Percentiles rank a stretch among this genome's conserved stretches.
These are phyloP conservation scores for Pleuronectes platessa DNA, from an alignment of 2,113 vertebrate genomes.

Conservation along the genomic window DNA sequence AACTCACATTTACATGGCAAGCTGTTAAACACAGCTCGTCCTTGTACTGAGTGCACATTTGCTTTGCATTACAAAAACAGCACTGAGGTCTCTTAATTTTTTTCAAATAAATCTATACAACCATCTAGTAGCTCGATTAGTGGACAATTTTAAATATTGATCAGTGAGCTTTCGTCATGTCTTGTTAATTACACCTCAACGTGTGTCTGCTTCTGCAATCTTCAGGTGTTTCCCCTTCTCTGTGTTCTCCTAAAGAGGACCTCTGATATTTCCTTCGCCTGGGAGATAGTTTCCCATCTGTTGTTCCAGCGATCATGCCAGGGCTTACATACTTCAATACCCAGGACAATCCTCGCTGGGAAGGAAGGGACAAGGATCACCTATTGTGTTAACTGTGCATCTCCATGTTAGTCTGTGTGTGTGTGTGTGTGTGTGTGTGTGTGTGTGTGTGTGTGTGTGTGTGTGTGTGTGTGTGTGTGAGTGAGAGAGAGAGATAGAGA, in stretches of 20 bases:
- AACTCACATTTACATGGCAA: not conserved
- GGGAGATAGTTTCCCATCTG: slow-evolving; percentile 51
- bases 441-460: not conserved
- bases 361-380: slow-evolving; percentile 49
- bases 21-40: not conserved
- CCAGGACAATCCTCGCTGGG: slow-evolving; percentile 27
- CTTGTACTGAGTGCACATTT: not conserved
- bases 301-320: slow-evolving; percentile 53
- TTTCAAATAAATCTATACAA: not conserved
- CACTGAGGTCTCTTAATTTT: not conserved
- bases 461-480: not conserved
- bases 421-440: not conserved
- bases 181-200: not conserved
- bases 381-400: slow-evolving; percentile 43
- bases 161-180: not conserved
- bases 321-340: slow-evolving; percentile 43
- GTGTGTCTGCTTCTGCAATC: slow-evolving; percentile 16
- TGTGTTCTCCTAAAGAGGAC: slow-evolving; percentile 29
- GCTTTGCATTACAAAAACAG: not conserved
- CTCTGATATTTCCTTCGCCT: slow-evolving; percentile 58
- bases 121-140: not conserved
- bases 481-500: not conserved
- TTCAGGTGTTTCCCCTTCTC: not conserved
- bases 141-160: no score
- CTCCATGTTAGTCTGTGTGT: not conserved